Percentiles rank a stretch among this genome's conserved stretches.
Evolutionary conservation across 2,113 vertebrate species (phyloP).

Genomic region (Gymnorhina tibicen): DNA sequence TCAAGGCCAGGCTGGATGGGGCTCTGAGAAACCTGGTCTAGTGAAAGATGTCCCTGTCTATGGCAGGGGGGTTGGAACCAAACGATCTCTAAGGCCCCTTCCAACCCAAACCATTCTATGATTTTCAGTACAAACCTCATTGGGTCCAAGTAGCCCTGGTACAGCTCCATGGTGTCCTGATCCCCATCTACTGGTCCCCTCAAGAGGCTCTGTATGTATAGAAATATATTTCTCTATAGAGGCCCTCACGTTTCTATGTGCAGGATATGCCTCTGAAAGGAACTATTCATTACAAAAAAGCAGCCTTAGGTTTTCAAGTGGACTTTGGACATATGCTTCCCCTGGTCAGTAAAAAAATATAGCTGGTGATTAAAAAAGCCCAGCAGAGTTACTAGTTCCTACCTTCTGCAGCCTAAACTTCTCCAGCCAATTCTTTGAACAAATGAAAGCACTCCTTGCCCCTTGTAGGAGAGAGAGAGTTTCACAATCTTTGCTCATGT

Average conservation of each 20-base stretch:
- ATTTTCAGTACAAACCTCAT: not conserved
- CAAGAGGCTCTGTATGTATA: not conserved
- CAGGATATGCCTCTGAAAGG: not conserved
- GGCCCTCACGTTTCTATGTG: not conserved
- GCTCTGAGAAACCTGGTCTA: not conserved
- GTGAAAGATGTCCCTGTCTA: fast-evolving
- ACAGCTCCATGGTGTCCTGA: not conserved
- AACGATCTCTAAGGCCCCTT: not conserved
- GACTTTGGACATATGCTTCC: not conserved
- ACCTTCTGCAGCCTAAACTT: not conserved
- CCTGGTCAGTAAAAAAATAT: not conserved
- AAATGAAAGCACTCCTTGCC: not conserved
- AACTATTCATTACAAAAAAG: not conserved
- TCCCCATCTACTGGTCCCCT: not conserved
- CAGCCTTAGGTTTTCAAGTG: not conserved
- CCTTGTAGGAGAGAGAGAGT: not conserved
- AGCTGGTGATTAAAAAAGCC: not conserved
- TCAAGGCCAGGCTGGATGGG: not conserved
- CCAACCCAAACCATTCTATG: not conserved
- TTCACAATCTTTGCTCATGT: not conserved
- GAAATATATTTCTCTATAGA: not conserved
- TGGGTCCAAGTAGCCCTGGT: not conserved
- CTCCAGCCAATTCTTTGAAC: not conserved
- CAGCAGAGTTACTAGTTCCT: not conserved
- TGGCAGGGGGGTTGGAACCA: too few relatives aligned